A percentile compares a stretch with the other conserved stretches of the same genome.
Conservation (phyloP, 1,140 invertebrate genomes). For the Pseudomyrmex dendroicus region DNA sequence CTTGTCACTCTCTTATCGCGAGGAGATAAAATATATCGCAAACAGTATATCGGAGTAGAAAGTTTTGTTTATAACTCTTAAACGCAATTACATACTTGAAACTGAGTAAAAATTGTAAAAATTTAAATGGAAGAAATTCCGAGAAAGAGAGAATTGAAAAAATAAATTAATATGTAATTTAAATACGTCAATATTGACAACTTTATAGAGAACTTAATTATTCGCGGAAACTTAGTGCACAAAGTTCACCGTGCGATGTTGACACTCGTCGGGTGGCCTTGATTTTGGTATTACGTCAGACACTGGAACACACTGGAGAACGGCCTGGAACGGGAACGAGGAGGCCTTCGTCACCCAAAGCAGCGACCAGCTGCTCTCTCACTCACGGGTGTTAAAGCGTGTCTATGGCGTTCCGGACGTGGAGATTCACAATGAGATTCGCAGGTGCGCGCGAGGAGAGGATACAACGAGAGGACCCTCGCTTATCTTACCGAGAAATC, state of each 20-base stretch:
- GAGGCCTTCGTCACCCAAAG: conserved; percentile 23
- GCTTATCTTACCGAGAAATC: conserved; percentile 79
- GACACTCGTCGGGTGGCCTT: conserved; percentile 34
- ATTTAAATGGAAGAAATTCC: too few species aligned
- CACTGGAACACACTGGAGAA: conserved; percentile 28
- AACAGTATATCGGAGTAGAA: too few species aligned
- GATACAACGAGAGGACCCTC: conserved; percentile 49
- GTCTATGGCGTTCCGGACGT: conserved; percentile 3
- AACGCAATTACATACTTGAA: too few species aligned
- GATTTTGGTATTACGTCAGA: conserved; percentile 45
- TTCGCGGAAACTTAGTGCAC: background rate
- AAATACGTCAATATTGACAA: background rate
- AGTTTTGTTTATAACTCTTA: too few species aligned
- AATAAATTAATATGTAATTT: too few species aligned
- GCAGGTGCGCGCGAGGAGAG: conserved; percentile 68
- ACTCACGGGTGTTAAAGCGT: conserved; percentile 26
- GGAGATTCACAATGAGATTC: conserved; percentile 63
- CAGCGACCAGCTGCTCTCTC: conserved; percentile 32
- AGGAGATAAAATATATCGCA: background rate
- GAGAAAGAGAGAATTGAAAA: too few species aligned
- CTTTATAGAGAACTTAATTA: background rate
- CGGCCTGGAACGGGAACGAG: conserved; percentile 29
- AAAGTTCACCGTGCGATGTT: background rate
- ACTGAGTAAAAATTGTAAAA: too few species aligned
- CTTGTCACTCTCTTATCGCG: conserved; percentile 1